These are phyloP conservation scores for Chiridota heheva DNA, from an alignment of 35 echinoderm and acorn worm genomes.

Conservation along the genomic window DNA sequence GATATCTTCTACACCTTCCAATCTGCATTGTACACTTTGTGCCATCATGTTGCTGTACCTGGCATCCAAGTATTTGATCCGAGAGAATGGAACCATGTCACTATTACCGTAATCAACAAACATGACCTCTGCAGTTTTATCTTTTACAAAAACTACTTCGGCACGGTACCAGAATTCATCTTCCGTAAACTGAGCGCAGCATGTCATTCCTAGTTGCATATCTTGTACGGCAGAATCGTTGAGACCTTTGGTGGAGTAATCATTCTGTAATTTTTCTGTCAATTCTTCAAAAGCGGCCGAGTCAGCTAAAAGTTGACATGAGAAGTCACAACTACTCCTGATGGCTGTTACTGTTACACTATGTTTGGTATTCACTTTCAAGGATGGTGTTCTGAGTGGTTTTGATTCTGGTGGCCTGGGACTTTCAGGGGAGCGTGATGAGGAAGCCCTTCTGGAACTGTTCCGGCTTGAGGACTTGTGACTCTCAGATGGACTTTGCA, in stretches of 20 bases:
- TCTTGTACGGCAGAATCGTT: constrained; percentile 21
- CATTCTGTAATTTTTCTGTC: constrained; percentile 51
- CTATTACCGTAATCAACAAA: constrained; percentile 88
- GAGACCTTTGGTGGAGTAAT: constrained; percentile 43
- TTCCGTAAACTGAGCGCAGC: constrained; percentile 80
- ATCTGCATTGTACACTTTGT: constrained; percentile 58
- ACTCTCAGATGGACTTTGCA: neutral
- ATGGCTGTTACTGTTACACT: constrained; percentile 62
- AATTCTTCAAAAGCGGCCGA: constrained; percentile 57
- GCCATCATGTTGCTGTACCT: constrained; percentile 54
- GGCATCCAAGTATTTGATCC: constrained; percentile 50
- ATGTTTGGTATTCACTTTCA: constrained; percentile 34
- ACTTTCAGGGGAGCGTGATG: constrained; percentile 25
- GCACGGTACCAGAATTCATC: constrained; percentile 78
- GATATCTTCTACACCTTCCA: constrained; percentile 57
- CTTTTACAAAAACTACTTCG: constrained; percentile 31
- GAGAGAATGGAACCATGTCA: constrained; percentile 45
- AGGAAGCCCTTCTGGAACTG: constrained; percentile 25
- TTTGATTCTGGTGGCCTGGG: constrained; percentile 16
- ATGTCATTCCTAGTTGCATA: constrained; percentile 38
- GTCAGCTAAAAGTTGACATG: constrained; percentile 68
- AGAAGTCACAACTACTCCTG: constrained; percentile 28
- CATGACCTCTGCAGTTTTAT: constrained; percentile 37
- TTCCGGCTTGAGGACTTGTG: constrained; percentile 12
- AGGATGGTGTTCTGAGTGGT: constrained; percentile 31